Evolutionary conservation across 2,113 vertebrate genomes (phyloP).

Genomic region (Chlorodrepanis virens): DNA sequence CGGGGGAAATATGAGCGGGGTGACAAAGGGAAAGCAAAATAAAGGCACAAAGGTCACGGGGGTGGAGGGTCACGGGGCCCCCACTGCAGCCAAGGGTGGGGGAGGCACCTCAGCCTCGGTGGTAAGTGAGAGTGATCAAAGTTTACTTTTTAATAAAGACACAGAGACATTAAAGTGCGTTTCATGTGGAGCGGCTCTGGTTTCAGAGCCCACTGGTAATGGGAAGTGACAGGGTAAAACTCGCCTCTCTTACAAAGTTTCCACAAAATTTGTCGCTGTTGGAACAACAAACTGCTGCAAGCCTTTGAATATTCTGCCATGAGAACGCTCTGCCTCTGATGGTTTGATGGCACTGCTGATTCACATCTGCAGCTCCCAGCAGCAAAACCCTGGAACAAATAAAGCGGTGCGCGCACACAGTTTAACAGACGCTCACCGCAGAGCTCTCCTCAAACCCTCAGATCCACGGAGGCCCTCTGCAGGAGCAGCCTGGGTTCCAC

Average conservation of each 20-base stretch:
- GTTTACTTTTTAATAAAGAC: conserved; percentile 7
- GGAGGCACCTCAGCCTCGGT: neutral
- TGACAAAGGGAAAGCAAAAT: neutral
- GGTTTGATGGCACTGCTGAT: neutral
- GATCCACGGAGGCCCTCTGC: neutral
- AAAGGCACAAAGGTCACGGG: neutral
- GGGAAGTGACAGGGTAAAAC: neutral
- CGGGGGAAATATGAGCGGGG: conserved; percentile 8
- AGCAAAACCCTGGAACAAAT: neutral
- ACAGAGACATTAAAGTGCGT: neutral
- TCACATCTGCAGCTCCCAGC: neutral
- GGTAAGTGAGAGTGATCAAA: neutral
- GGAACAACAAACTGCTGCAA: neutral
- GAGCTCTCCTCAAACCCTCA: neutral
- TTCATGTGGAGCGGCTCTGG: neutral
- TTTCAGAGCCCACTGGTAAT: neutral
- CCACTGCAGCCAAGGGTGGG: rapidly evolving
- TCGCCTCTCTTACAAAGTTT: neutral
- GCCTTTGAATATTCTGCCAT: neutral
- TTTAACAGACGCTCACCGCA: neutral
- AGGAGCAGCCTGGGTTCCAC: neutral
- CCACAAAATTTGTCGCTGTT: neutral
- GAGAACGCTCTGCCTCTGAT: neutral
- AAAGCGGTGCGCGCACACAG: neutral
- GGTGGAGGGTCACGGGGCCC: neutral